phyloP scores from a whole-genome alignment of 2,888 invertebrate species.

The Octodonta nipae region DNA sequence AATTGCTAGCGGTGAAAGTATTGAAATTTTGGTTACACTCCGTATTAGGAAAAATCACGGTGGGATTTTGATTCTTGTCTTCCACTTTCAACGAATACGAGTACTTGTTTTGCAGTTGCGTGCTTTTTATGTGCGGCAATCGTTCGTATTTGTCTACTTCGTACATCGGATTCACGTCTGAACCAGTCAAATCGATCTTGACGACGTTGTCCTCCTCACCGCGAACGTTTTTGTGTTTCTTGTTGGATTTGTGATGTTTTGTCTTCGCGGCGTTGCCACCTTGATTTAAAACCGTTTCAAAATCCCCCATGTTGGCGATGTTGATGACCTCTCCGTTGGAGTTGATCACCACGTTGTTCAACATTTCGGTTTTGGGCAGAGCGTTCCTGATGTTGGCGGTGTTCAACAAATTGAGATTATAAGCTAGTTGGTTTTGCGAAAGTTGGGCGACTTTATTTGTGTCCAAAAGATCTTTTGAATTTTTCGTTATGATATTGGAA shows the following conservation, averaged over 20 bases:
- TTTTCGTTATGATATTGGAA: slow-evolving; percentile 12
- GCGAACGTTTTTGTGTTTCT: slow-evolving; percentile 8
- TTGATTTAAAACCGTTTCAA: slow-evolving; percentile 23
- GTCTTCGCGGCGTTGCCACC: slow-evolving; percentile 11
- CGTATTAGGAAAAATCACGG: slow-evolving; percentile 23
- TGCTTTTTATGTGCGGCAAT: slow-evolving; percentile 21
- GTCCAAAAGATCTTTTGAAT: slow-evolving; percentile 11
- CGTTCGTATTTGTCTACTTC: slow-evolving; percentile 17
- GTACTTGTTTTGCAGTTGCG: slow-evolving; percentile 17
- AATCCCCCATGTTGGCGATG: slow-evolving; percentile 26
- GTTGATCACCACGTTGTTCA: slow-evolving; percentile 29
- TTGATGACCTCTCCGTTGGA: slow-evolving; percentile 31
- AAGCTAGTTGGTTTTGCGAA: slow-evolving; percentile 20
- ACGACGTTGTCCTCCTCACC: slow-evolving; percentile 19
- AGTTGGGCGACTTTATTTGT: neutral
- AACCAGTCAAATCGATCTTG: slow-evolving; percentile 27
- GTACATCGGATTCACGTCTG: slow-evolving; percentile 16
- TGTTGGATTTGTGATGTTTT: slow-evolving; percentile 9
- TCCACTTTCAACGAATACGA: slow-evolving; percentile 20
- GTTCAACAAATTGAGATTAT: slow-evolving; percentile 26
- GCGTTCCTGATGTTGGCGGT: slow-evolving; percentile 21
- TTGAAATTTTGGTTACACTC: slow-evolving; percentile 20
- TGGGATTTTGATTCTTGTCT: slow-evolving; percentile 15
- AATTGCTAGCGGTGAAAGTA: slow-evolving; percentile 15
- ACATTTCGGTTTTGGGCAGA: slow-evolving; percentile 22